phyloP scores from a whole-genome alignment of 2,888 invertebrate species.

The Pammene fasciana region DNA sequence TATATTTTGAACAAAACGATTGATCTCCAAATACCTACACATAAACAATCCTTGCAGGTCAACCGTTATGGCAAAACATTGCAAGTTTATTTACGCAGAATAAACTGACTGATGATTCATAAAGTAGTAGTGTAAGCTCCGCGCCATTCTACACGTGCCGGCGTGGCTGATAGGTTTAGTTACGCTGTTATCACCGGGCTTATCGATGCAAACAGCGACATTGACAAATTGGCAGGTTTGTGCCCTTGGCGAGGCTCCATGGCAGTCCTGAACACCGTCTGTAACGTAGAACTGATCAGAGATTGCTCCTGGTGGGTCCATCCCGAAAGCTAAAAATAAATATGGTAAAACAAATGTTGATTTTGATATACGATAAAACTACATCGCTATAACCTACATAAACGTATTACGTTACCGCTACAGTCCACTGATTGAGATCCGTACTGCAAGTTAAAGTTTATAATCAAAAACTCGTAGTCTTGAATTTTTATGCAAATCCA shows the following conservation, averaged over 20 bases:
- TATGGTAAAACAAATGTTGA: too few relatives aligned
- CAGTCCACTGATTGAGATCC: neutral
- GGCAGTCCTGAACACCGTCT: constrained; percentile 41
- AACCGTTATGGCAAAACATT: neutral
- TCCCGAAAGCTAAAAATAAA: too few relatives aligned
- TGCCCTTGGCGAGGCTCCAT: constrained; percentile 45
- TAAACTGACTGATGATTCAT: neutral
- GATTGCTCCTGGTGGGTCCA: too few relatives aligned
- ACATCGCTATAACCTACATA: too few relatives aligned
- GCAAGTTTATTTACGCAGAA: neutral
- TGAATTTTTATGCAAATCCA: constrained; percentile 23
- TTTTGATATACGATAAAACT: constrained; percentile 10
- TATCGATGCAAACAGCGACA: constrained; percentile 51
- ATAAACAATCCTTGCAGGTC: neutral
- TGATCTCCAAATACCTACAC: too few relatives aligned
- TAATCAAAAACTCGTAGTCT: constrained; percentile 17
- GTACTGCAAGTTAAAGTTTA: neutral
- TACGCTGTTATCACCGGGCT: constrained; percentile 38
- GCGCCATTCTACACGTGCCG: neutral
- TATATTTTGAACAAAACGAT: too few relatives aligned
- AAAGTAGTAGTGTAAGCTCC: neutral
- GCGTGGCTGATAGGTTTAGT: constrained; percentile 32
- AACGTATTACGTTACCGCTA: neutral
- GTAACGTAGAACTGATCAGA: too few relatives aligned
- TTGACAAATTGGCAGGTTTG: constrained; percentile 59